Percentiles rank a stretch among this genome's conserved stretches.
Evolutionary conservation across 2,888 invertebrate species (phyloP).

Genomic region (Metellina segmentata): DNA sequence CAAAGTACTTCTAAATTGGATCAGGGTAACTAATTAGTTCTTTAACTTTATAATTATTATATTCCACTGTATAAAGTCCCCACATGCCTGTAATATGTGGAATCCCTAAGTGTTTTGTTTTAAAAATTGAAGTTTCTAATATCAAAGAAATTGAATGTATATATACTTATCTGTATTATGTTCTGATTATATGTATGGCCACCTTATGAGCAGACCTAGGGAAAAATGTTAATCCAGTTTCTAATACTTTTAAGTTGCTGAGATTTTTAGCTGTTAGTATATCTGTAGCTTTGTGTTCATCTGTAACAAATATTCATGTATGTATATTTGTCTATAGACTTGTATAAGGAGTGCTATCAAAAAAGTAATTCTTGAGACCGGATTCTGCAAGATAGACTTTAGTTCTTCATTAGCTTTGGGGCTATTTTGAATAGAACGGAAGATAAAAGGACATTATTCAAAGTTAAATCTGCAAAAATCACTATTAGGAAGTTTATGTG

Average conservation of each 20-base stretch:
- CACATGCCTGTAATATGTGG: neutral
- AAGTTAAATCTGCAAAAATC: constrained; percentile 58
- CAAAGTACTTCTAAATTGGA: neutral
- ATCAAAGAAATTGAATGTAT: constrained; percentile 27
- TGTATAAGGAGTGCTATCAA: constrained; percentile 60
- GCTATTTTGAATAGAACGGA: constrained; percentile 69
- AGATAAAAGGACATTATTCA: constrained; percentile 47
- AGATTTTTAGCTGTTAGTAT: constrained; percentile 65
- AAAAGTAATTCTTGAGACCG: constrained; percentile 61
- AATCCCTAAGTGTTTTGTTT: constrained; percentile 26
- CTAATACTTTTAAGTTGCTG: constrained; percentile 60
- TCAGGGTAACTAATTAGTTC: constrained; percentile 12
- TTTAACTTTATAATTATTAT: neutral
- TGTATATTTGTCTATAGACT: constrained; percentile 73
- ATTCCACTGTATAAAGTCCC: neutral
- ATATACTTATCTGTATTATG: constrained; percentile 56
- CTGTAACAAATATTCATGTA: constrained; percentile 66
- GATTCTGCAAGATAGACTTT: constrained; percentile 62
- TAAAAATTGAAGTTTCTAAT: neutral
- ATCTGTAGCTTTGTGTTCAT: constrained; percentile 71
- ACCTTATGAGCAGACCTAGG: constrained; percentile 11
- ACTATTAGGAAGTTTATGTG: constrained; percentile 62
- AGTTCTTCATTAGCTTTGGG: constrained; percentile 68
- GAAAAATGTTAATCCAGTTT: constrained; percentile 64
- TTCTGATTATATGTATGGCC: constrained; percentile 52